Percentiles rank a stretch among this genome's conserved stretches.
Conservation (phyloP, 2,797 vertebrate species). For the Neosilurus hyrtlii region DNA sequence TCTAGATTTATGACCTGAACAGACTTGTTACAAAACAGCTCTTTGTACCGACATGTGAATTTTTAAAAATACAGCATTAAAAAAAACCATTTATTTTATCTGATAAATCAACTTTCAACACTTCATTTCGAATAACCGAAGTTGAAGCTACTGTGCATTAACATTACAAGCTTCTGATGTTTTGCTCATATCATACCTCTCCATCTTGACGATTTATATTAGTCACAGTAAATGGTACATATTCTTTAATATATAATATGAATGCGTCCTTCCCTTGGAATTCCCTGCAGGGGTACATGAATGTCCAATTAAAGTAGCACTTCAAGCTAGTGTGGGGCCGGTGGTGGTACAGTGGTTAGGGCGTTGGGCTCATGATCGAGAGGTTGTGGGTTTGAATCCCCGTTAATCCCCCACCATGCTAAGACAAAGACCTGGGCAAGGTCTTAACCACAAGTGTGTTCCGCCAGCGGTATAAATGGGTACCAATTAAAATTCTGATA, state of each 20-base stretch:
- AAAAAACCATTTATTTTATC: not conserved
- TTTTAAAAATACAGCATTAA: slow-evolving; percentile 13
- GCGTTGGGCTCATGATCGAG: too few relatives aligned
- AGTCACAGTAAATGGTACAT: not conserved
- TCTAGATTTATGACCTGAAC: slow-evolving; percentile 61
- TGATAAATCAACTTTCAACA: not conserved
- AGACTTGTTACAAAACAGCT: slow-evolving; percentile 57
- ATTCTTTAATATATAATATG: not conserved
- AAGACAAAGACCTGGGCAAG: too few relatives aligned
- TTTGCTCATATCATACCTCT: not conserved
- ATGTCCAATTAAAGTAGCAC: too few relatives aligned
- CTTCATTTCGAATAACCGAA: too few relatives aligned
- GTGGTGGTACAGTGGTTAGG: too few relatives aligned
- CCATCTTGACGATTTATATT: not conserved
- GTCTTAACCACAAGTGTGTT: too few relatives aligned
- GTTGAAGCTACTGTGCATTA: too few relatives aligned
- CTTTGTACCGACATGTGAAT: slow-evolving; percentile 60
- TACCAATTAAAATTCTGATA: too few relatives aligned
- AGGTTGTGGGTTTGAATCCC: too few relatives aligned
- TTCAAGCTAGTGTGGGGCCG: too few relatives aligned
- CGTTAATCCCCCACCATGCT: too few relatives aligned
- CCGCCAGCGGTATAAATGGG: too few relatives aligned
- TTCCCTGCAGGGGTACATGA: not conserved
- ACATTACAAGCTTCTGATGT: not conserved
- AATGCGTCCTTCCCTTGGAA: not conserved